phyloP scores from a whole-genome alignment of 2,888 invertebrate species.

The Daptonema setosum region DNA sequence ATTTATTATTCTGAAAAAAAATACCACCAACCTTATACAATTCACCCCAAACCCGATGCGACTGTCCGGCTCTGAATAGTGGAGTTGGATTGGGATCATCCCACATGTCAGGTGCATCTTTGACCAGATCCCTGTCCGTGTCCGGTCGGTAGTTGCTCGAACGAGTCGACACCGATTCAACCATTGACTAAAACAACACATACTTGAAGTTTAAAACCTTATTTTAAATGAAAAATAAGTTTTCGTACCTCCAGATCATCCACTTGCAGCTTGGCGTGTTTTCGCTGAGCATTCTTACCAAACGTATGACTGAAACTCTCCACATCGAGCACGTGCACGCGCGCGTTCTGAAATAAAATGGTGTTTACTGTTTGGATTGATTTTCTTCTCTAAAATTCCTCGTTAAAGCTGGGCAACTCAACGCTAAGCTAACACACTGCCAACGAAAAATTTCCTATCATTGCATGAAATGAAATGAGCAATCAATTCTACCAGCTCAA shows the following conservation, averaged over 20 bases:
- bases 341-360: constrained; percentile 42
- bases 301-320: constrained; percentile 82
- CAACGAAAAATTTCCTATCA: no score
- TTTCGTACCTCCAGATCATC: constrained; percentile 51
- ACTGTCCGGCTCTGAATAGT: constrained; percentile 84
- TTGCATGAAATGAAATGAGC: no score
- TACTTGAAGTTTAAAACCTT: not conserved
- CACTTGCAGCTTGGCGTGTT: constrained; percentile 49
- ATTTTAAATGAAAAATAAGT: not conserved
- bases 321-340: constrained; percentile 82
- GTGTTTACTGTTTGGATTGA: no score
- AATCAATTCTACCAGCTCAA: no score
- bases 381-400: no score
- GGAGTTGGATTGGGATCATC: constrained; percentile 64
- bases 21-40: constrained; percentile 66
- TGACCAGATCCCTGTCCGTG: constrained; percentile 59
- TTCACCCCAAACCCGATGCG: constrained; percentile 94
- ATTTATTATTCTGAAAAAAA: no score
- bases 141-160: constrained; percentile 53
- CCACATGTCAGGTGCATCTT: constrained; percentile 45
- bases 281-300: constrained; percentile 75
- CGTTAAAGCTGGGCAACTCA: no score
- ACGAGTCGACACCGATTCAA: constrained; percentile 47
- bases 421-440: no score
- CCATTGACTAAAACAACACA: constrained; percentile 32